These are phyloP conservation scores for Hoplias malabaricus DNA, from an alignment of 2,113 vertebrate genomes.

Conservation along the genomic window DNA sequence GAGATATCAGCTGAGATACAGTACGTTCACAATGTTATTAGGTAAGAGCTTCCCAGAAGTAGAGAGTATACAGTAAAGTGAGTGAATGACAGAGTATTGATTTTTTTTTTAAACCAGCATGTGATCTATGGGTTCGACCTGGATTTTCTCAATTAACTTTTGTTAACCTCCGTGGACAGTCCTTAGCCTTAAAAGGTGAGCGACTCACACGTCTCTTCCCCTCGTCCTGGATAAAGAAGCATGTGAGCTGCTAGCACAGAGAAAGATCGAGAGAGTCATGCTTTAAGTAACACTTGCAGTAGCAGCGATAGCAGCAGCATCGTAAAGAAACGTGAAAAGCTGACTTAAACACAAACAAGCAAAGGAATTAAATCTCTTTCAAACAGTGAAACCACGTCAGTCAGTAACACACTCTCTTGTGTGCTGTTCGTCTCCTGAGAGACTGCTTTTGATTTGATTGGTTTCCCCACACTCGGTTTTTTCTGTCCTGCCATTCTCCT, in stretches of 20 bases:
- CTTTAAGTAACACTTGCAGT: slow-evolving; percentile 79
- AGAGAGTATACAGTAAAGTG: not conserved
- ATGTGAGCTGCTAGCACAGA: slow-evolving; percentile 42
- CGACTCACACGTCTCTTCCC: not conserved
- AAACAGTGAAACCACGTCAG: slow-evolving; percentile 45
- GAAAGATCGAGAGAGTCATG: slow-evolving; percentile 65
- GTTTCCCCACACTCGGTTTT: slow-evolving; percentile 9
- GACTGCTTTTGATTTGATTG: not conserved
- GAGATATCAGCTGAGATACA: slow-evolving; percentile 9
- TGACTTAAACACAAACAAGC: slow-evolving; percentile 48
- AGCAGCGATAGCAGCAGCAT: slow-evolving; percentile 66
- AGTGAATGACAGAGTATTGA: not conserved
- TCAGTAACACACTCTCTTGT: slow-evolving; percentile 34
- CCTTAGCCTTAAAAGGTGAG: not conserved
- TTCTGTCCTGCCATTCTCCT: not conserved
- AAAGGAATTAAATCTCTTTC: not conserved
- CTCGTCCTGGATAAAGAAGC: slow-evolving; percentile 4
- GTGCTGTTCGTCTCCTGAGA: slow-evolving; percentile 18
- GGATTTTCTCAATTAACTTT: not conserved
- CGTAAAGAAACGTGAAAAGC: slow-evolving; percentile 34
- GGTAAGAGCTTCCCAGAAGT: not conserved
- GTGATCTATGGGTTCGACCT: not conserved
- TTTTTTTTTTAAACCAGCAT: slow-evolving; percentile 11
- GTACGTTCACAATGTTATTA: slow-evolving; percentile 16
- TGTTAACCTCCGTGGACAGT: not conserved